A percentile compares a stretch with the other conserved stretches of the same genome.
Evolutionary conservation across 2,888 invertebrate genomes (phyloP).

Genomic region (Drosophila siamana): DNA sequence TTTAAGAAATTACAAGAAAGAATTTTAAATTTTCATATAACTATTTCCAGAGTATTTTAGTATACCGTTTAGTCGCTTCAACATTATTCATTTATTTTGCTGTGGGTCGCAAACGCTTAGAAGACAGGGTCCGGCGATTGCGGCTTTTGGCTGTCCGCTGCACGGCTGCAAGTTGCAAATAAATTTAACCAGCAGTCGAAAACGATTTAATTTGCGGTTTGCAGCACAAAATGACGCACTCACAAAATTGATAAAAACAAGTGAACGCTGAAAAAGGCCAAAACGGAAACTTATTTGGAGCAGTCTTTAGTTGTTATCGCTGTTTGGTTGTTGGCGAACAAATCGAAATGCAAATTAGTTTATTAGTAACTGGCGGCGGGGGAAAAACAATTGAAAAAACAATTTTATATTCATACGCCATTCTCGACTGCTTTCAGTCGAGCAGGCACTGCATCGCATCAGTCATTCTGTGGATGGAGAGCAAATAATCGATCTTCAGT

Average conservation of each 20-base stretch:
- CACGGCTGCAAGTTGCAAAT: slow-evolving; percentile 48
- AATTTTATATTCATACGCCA: background rate
- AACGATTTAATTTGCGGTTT: slow-evolving; percentile 82
- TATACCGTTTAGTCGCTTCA: background rate
- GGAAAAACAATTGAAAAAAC: slow-evolving; percentile 1
- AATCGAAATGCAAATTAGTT: slow-evolving; percentile 34
- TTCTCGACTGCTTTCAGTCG: background rate
- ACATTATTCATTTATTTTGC: background rate
- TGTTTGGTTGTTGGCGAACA: slow-evolving; percentile 15
- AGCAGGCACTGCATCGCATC: background rate
- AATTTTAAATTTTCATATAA: too few relatives aligned
- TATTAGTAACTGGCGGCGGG: slow-evolving; percentile 16
- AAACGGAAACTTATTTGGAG: slow-evolving; percentile 48
- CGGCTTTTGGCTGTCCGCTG: slow-evolving; percentile 54
- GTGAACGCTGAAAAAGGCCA: background rate
- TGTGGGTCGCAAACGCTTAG: slow-evolving; percentile 3
- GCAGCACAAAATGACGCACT: slow-evolving; percentile 51
- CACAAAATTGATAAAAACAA: slow-evolving; percentile 59
- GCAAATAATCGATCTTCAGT: background rate
- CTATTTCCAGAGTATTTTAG: slow-evolving; percentile 1
- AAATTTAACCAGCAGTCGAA: slow-evolving; percentile 62
- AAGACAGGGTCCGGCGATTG: slow-evolving; percentile 41
- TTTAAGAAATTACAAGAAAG: too few relatives aligned
- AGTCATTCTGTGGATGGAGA: background rate
- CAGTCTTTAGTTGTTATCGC: slow-evolving; percentile 19